Evolutionary conservation across 2,113 vertebrate genomes (phyloP), one percentile per base, ranked within the genome.

Genomic region (Laterallus jamaicensis): DNA sequence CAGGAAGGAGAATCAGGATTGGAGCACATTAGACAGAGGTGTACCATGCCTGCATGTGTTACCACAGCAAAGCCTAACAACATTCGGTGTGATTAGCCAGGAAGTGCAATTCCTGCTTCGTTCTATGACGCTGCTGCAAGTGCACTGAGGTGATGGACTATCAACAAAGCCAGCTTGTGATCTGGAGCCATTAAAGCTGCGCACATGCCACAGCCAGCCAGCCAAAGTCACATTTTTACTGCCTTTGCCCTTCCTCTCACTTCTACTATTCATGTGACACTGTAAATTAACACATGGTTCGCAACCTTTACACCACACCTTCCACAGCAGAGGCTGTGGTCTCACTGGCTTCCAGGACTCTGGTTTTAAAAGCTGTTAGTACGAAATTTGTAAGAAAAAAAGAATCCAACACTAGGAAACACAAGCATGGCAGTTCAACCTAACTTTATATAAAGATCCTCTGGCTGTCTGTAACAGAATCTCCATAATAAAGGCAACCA

Each of bases 191-290:
- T 56, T 87, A 73, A 81, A 87, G 82, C 81, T 47, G 49, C 0
- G 1, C 58, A 66, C 44, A 59, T 24, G 37, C 54, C 1, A 0
- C 55, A 88, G 54, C 31, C 90, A 88, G 52, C 32, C 71, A 77
- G 50, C 59, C 77, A 88, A 93, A 94, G 92, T 89, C 93, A 94
- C 88, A 86, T 84, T 96, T 80, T 32, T 79, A 17, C 2, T 39
- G 83, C 90, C 37, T 79, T n/a, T 87, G 83, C 60, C 92, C 88
- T 88, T 88, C 80, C 80, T 84, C 74, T 93, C 31, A 11, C 63
- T 94, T 92, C 44, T n/a, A 81, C 49, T 75, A 79, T 84, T 93
- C 82, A 85, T 25, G 67, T 63, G 86, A 79, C 83, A 64, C 59
- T 84, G 44, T 42, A 79, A 69, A 94, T 91, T 89, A 93, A 87